Percentiles rank a stretch among this genome's conserved stretches.
phyloP scores from a whole-genome alignment of 2,797 vertebrate species.

The Sebastes glaucus region DNA sequence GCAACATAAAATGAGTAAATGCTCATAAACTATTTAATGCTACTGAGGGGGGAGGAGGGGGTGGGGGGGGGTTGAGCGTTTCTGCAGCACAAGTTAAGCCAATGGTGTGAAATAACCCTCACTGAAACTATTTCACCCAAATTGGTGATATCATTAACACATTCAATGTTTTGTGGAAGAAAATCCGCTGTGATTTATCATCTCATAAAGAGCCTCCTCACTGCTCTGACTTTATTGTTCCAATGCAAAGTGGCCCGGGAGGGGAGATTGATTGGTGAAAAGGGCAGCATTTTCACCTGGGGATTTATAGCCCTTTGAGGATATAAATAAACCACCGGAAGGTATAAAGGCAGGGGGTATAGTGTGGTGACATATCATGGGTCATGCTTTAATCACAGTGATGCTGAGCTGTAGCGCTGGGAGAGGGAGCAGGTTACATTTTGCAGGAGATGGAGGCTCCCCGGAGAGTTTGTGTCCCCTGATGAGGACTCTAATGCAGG shows the following conservation, averaged over 20 bases:
- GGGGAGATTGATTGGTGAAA: slow-evolving; percentile 77
- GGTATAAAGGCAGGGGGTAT: slow-evolving; percentile 57
- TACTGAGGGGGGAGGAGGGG: background rate
- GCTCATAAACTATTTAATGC: slow-evolving; percentile 62
- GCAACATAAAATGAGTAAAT: slow-evolving; percentile 65
- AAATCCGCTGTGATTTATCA: slow-evolving; percentile 41
- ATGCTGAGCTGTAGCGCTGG: slow-evolving; percentile 44
- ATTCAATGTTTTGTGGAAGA: slow-evolving; percentile 27
- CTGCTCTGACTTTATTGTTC: slow-evolving; percentile 39
- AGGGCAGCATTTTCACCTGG: slow-evolving; percentile 78
- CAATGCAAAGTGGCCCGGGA: slow-evolving; percentile 51
- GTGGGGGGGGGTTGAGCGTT: background rate
- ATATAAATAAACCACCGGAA: slow-evolving; percentile 76
- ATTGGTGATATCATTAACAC: slow-evolving; percentile 33
- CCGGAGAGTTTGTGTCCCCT: slow-evolving; percentile 37
- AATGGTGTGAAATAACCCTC: slow-evolving; percentile 17
- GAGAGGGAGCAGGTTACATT: slow-evolving; percentile 30
- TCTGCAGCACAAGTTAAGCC: slow-evolving; percentile 7
- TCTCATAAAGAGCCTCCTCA: slow-evolving; percentile 27
- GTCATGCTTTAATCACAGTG: slow-evolving; percentile 75
- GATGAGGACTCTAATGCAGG: slow-evolving; percentile 33
- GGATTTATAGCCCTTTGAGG: slow-evolving; percentile 75
- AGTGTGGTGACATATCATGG: slow-evolving; percentile 62
- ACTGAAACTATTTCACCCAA: slow-evolving; percentile 22
- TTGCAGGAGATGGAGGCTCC: slow-evolving; percentile 41